Percentiles rank a stretch among this genome's conserved stretches.
phyloP scores from a whole-genome alignment of 2,888 invertebrate species.

The Folsomia manolachei region DNA sequence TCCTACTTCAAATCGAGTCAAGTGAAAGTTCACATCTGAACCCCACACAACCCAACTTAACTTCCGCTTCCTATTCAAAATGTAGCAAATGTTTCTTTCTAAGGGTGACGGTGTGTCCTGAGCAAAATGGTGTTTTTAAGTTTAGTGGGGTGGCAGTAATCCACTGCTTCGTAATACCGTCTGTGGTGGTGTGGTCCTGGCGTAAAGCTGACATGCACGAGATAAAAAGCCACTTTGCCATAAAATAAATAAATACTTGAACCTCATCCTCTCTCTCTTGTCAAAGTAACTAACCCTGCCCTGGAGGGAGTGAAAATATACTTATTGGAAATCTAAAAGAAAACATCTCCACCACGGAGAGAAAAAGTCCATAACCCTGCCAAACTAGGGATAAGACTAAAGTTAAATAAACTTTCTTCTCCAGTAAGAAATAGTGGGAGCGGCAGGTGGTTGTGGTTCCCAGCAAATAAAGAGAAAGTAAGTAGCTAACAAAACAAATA shows the following conservation, averaged over 20 bases:
- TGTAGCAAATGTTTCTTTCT: too few species aligned
- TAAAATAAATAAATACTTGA: not conserved
- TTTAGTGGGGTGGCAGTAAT: not conserved
- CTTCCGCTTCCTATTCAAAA: too few species aligned
- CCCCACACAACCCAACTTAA: too few species aligned
- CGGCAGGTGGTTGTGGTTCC: not conserved
- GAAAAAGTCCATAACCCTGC: not conserved
- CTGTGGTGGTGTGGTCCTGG: not conserved
- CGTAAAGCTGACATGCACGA: not conserved
- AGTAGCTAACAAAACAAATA: not conserved
- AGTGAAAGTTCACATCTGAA: too few species aligned
- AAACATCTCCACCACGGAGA: too few species aligned
- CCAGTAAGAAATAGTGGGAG: too few species aligned
- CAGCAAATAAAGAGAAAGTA: not conserved
- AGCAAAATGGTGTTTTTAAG: not conserved
- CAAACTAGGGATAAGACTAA: not conserved
- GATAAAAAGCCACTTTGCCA: not conserved
- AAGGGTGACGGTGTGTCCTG: too few species aligned
- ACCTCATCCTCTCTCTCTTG: not conserved
- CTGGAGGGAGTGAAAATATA: too few species aligned
- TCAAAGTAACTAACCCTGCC: too few species aligned
- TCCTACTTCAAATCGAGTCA: too few species aligned
- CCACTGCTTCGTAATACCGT: not conserved
- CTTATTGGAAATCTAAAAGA: too few species aligned
- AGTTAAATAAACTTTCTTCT: not conserved